A percentile compares a stretch with the other conserved stretches of the same genome.
These are phyloP conservation scores for Drosophila limbata DNA, from an alignment of 2,888 invertebrate genomes.

Conservation along the genomic window DNA sequence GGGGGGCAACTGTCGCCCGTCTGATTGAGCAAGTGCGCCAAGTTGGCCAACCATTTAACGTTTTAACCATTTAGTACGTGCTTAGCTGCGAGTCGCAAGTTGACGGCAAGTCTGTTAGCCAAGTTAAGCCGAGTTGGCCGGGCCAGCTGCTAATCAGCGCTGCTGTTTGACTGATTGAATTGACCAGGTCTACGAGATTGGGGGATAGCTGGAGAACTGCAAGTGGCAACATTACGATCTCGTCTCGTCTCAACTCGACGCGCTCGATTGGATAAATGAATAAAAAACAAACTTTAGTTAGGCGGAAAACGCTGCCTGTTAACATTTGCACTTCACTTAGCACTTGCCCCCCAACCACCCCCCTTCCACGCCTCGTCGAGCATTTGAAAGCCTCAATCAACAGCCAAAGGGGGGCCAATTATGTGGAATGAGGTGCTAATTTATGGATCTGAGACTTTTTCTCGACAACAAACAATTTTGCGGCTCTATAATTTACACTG, in stretches of 20 bases:
- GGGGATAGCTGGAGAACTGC: neutral
- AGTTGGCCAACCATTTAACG: conserved; percentile 54
- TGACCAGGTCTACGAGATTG: conserved; percentile 51
- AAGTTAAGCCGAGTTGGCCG: conserved; percentile 6
- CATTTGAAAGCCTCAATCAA: conserved; percentile 77
- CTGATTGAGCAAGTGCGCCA: conserved; percentile 76
- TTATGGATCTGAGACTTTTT: conserved; percentile 77
- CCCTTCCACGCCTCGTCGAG: conserved; percentile 28
- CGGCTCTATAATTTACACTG: conserved; percentile 71
- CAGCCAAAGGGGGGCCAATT: conserved; percentile 57
- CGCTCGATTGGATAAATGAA: conserved; percentile 78
- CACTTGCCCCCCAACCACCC: conserved; percentile 28
- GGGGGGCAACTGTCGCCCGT: conserved; percentile 20
- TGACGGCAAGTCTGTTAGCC: conserved; percentile 17
- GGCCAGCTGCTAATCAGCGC: conserved; percentile 74
- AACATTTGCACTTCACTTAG: conserved; percentile 81
- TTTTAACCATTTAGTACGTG: conserved; percentile 67
- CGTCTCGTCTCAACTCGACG: conserved; percentile 31
- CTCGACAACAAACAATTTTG: conserved; percentile 58
- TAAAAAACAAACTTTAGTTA: conserved; percentile 64
- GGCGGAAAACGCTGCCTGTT: conserved; percentile 58
- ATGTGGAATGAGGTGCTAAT: conserved; percentile 82
- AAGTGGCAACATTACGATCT: conserved; percentile 9
- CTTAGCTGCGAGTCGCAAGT: conserved; percentile 42
- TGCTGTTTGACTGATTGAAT: conserved; percentile 78